Conservation (phyloP, 2,797 vertebrate genomes). For the Diglossa cyanea region DNA sequence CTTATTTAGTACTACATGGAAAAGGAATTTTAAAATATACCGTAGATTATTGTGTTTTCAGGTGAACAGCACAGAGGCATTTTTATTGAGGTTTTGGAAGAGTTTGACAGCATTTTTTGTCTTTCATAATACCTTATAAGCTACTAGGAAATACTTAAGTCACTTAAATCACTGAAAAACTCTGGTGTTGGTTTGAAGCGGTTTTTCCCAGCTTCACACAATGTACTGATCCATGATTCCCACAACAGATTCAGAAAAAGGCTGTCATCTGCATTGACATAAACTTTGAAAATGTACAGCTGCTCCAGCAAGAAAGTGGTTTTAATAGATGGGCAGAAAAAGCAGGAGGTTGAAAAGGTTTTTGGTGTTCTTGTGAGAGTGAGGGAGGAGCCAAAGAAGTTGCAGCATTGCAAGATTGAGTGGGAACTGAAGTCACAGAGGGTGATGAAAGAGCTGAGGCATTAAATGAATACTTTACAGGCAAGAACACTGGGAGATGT, state of each 20-base stretch:
- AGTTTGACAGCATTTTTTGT: not conserved
- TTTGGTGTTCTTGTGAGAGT: not conserved
- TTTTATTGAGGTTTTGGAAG: not conserved
- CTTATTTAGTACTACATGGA: not conserved
- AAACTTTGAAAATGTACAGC: not conserved
- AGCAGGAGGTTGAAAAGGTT: not conserved
- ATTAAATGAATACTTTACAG: slow-evolving; percentile 44
- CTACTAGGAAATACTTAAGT: not conserved
- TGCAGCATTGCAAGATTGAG: not conserved
- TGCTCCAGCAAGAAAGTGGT: not conserved
- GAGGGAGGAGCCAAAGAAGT: not conserved
- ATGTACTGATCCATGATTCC: not conserved
- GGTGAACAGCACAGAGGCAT: not conserved
- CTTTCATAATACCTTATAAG: not conserved
- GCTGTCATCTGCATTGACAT: not conserved
- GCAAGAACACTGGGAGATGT: not conserved
- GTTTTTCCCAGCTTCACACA: not conserved
- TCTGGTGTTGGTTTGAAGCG: not conserved
- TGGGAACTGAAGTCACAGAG: slow-evolving; percentile 17
- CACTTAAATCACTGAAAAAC: not conserved
- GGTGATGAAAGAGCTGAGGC: slow-evolving; percentile 19
- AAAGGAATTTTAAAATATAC: not conserved
- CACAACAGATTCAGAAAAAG: not conserved
- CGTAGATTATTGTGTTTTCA: not conserved
- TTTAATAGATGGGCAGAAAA: slow-evolving; percentile 20